phyloP scores from a whole-genome alignment of 2,797 vertebrate species.

The Anguilla obscura region DNA sequence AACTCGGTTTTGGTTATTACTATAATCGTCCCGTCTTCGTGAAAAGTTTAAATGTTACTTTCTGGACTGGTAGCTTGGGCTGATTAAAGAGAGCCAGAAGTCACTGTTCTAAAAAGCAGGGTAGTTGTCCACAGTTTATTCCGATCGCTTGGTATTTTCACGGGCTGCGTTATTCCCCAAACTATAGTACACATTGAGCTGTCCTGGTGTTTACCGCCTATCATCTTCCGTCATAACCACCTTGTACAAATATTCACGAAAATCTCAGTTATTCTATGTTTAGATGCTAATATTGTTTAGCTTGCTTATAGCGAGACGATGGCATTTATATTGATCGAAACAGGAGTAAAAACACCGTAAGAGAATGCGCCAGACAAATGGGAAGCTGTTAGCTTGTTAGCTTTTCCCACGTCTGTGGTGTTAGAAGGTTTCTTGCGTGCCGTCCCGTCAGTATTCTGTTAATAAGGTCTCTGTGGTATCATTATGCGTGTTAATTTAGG shows the following conservation, averaged over 20 bases:
- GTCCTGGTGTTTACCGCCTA: constrained; percentile 12
- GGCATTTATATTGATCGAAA: neutral
- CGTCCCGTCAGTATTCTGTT: neutral
- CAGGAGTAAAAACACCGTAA: neutral
- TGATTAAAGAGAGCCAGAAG: neutral
- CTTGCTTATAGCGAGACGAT: neutral
- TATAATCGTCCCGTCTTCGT: neutral
- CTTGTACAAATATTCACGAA: constrained; percentile 19
- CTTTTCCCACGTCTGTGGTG: neutral
- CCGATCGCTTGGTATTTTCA: constrained; percentile 34
- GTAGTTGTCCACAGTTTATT: constrained; percentile 38
- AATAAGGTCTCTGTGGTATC: neutral
- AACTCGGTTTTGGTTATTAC: constrained; percentile 19
- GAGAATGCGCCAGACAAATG: constrained; percentile 14
- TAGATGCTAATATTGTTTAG: neutral
- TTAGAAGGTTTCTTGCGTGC: neutral
- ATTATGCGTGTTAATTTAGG: neutral
- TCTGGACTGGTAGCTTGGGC: constrained; percentile 15
- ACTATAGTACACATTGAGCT: constrained; percentile 18
- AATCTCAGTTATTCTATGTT: neutral
- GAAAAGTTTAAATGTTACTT: constrained; percentile 11
- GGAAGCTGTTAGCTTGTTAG: constrained; percentile 19
- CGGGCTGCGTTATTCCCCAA: constrained; percentile 21
- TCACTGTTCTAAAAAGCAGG: neutral
- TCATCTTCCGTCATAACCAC: constrained; percentile 16